These are phyloP conservation scores for Plectropomus leopardus DNA, from an alignment of 2,113 vertebrate species.

Conservation along the genomic window DNA sequence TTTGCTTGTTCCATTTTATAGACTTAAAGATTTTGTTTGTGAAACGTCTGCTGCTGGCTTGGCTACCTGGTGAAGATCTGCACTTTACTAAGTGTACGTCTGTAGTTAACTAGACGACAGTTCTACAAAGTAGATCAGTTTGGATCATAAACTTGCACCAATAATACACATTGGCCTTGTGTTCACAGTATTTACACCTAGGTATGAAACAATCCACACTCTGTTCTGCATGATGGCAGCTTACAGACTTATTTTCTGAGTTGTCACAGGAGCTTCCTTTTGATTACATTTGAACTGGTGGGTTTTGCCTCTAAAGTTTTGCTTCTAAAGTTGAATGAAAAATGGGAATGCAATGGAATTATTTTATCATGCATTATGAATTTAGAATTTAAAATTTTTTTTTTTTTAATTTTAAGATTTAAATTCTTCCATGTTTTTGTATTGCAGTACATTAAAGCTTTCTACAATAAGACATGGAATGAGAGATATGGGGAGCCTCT, in stretches of 20 bases:
- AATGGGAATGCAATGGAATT: too few species aligned
- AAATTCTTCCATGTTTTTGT: conserved; percentile 13
- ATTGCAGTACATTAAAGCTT: conserved; percentile 90
- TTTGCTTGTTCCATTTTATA: too few species aligned
- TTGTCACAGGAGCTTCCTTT: background rate
- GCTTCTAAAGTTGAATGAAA: background rate
- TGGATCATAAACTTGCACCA: background rate
- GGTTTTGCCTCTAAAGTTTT: background rate
- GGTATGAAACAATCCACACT: background rate
- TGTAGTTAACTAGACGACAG: too few species aligned
- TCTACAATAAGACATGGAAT: conserved; percentile 93
- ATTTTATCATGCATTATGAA: too few species aligned
- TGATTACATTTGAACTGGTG: background rate
- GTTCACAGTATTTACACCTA: background rate
- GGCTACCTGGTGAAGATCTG: too few species aligned
- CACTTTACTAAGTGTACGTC: too few species aligned
- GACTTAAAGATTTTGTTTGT: too few species aligned
- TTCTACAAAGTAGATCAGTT: background rate
- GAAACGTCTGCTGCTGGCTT: too few species aligned
- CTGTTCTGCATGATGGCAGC: background rate
- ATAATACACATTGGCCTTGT: background rate
- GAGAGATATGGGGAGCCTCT: conserved; percentile 82
- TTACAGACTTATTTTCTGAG: background rate
- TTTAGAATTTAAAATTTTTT: background rate
- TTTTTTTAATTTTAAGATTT: too few species aligned